phyloP scores from a whole-genome alignment of 2,797 vertebrate genomes.

The Gobionotothen gibberifrons region DNA sequence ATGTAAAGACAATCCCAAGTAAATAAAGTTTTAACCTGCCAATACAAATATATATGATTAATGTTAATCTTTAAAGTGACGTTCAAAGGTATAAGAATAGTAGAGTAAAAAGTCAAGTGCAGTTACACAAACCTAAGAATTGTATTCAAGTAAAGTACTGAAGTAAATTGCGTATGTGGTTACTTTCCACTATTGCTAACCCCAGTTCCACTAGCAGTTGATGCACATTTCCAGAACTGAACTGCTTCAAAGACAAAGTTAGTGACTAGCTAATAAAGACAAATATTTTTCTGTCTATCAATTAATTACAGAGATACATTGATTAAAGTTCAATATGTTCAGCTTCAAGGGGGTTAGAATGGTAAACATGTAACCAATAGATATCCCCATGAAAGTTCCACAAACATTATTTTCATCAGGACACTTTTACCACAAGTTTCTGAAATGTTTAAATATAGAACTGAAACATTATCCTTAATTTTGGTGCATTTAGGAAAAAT shows the following conservation, averaged over 20 bases:
- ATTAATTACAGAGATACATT: too few species aligned
- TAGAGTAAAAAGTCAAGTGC: not conserved
- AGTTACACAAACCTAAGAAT: not conserved
- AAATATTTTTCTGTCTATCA: not conserved
- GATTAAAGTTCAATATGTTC: not conserved
- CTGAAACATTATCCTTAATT: too few species aligned
- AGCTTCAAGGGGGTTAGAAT: not conserved
- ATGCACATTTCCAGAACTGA: not conserved
- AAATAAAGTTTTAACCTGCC: too few species aligned
- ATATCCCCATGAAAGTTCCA: too few species aligned
- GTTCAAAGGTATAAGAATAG: not conserved
- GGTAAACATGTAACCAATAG: too few species aligned
- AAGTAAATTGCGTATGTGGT: not conserved
- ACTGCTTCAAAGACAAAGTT: not conserved
- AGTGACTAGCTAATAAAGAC: not conserved
- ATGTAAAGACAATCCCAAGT: too few species aligned
- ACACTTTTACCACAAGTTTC: too few species aligned
- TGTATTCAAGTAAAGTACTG: not conserved
- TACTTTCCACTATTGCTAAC: not conserved
- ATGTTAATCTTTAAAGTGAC: not conserved
- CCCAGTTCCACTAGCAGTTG: not conserved
- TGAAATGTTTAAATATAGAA: too few species aligned
- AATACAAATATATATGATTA: not conserved
- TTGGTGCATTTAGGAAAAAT: too few species aligned
- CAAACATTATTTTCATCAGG: too few species aligned